Evolutionary conservation across 2,113 vertebrate genomes (phyloP).

Genomic region (Leptosomus discolor): DNA sequence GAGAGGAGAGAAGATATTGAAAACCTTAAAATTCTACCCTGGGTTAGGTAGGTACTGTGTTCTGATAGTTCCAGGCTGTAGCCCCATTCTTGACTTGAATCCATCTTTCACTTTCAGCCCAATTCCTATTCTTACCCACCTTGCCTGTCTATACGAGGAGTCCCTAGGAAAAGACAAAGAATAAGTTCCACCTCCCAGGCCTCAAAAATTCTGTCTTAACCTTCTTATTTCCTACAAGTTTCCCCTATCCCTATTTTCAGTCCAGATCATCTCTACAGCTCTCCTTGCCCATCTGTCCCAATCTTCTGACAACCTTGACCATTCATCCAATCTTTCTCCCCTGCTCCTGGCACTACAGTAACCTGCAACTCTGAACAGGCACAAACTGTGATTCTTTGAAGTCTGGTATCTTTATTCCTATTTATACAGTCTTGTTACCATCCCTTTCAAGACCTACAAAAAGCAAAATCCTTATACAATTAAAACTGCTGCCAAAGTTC

Average conservation of each 20-base stretch:
- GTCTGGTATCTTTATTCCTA: not conserved
- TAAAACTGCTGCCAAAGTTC: not conserved
- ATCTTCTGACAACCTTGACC: not conserved
- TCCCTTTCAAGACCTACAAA: not conserved
- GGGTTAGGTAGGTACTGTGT: not conserved
- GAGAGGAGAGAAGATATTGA: accelerated
- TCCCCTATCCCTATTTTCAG: not conserved
- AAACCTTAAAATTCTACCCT: not conserved
- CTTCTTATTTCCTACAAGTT: not conserved
- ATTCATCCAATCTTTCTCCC: not conserved
- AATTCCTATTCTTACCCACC: not conserved
- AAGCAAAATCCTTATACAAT: not conserved
- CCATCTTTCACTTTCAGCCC: not conserved
- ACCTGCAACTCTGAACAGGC: not conserved
- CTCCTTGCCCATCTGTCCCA: not conserved
- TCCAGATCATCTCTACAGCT: not conserved
- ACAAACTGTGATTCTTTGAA: not conserved
- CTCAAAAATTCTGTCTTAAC: not conserved
- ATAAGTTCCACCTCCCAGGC: accelerated
- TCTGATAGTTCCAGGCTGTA: not conserved
- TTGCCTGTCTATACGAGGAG: not conserved
- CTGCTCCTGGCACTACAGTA: not conserved
- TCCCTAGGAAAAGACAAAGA: not conserved
- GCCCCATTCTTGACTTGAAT: not conserved
- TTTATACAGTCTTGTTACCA: not conserved